Conservation (phyloP, 1,140 invertebrate species). For the Gryllus bimaculatus region DNA sequence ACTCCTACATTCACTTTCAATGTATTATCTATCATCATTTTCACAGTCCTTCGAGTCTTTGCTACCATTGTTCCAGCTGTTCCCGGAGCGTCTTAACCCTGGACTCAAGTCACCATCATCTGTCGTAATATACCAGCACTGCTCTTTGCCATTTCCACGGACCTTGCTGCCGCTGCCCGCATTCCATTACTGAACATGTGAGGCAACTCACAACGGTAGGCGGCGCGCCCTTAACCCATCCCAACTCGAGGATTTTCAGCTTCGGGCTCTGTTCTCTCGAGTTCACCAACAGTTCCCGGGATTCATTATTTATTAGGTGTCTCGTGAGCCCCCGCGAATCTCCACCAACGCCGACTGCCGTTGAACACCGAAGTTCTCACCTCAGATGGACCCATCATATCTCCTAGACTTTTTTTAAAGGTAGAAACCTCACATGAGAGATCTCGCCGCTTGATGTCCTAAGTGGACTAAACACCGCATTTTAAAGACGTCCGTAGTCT, state of each 20-base stretch:
- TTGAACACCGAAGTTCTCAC: neutral
- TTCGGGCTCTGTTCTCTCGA: neutral
- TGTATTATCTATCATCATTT: no score
- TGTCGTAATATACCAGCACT: no score
- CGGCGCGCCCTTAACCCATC: neutral
- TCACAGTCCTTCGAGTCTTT: no score
- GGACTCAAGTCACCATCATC: no score
- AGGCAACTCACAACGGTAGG: neutral
- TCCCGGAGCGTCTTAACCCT: no score
- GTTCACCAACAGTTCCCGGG: neutral
- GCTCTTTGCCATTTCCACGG: neutral
- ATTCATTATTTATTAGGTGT: slow-evolving; percentile 2
- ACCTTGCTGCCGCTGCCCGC: neutral
- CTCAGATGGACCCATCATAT: neutral
- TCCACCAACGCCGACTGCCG: neutral
- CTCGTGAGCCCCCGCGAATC: neutral
- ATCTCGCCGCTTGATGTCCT: no score
- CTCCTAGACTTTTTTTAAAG: neutral
- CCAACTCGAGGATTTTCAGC: neutral
- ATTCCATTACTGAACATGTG: neutral
- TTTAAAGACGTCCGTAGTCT: no score
- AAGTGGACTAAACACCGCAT: no score
- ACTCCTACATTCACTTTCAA: no score
- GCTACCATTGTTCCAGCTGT: no score
- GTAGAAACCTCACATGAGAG: no score